Percentiles rank a stretch among this genome's conserved stretches.
Evolutionary conservation across 1,140 invertebrate species (phyloP).

Genomic region (Drosophila pseudoananassae): DNA sequence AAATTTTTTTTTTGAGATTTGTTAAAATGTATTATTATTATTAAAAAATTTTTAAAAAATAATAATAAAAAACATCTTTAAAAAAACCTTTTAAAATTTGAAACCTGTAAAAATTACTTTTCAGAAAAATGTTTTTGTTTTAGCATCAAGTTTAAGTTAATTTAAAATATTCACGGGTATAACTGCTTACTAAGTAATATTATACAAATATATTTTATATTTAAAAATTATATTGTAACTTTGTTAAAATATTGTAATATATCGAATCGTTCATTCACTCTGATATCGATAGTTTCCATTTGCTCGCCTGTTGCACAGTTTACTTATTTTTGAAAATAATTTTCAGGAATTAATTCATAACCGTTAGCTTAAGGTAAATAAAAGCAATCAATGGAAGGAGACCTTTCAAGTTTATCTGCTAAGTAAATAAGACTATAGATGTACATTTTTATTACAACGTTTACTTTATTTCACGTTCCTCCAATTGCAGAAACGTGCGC

Average conservation of each 20-base stretch:
- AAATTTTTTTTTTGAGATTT: neutral
- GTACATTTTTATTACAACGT: neutral
- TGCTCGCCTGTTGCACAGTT: constrained; percentile 22
- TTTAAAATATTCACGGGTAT: too few relatives aligned
- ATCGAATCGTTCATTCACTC: neutral
- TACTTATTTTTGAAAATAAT: constrained; percentile 11
- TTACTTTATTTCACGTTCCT: neutral
- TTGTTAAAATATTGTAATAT: too few relatives aligned
- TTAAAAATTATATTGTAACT: too few relatives aligned
- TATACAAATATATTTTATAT: too few relatives aligned
- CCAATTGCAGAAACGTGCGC: constrained; percentile 23
- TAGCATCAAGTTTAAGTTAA: too few relatives aligned
- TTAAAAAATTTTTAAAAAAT: too few relatives aligned
- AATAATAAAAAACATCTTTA: too few relatives aligned
- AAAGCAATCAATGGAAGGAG: neutral
- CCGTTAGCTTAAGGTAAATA: neutral
- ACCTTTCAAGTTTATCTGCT: neutral
- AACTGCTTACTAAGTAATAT: too few relatives aligned
- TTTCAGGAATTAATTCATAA: neutral
- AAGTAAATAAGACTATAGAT: neutral
- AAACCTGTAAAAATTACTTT: too few relatives aligned
- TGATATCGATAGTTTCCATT: neutral
- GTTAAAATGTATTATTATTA: too few relatives aligned
- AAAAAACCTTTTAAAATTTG: too few relatives aligned
- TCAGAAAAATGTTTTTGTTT: too few relatives aligned